Evolutionary conservation across 1,140 invertebrate genomes (phyloP).

Genomic region (Drosophila prosaltans): DNA sequence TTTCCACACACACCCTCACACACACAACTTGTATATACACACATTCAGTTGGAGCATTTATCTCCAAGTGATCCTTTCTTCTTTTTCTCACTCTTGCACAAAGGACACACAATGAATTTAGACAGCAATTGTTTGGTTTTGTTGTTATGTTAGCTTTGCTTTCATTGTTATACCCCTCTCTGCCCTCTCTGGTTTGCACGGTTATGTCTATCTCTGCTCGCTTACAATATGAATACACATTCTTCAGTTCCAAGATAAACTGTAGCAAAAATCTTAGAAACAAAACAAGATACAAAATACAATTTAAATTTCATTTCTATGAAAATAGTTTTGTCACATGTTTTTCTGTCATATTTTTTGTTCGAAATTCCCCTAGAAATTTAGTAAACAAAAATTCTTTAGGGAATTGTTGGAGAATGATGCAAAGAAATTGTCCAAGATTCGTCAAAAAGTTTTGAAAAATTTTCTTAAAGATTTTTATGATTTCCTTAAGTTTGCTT

Average conservation of each 20-base stretch:
- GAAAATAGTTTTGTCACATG: no score
- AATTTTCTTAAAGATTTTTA: no score
- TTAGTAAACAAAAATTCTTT: no score
- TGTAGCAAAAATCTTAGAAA: neutral
- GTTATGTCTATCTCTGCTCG: neutral
- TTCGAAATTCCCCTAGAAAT: no score
- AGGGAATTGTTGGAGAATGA: no score
- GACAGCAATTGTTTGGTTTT: slow-evolving; percentile 75
- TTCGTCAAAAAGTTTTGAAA: no score
- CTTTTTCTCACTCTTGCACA: slow-evolving; percentile 49
- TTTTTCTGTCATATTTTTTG: no score
- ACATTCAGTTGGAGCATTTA: slow-evolving; percentile 17
- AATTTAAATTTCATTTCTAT: neutral
- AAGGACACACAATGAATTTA: slow-evolving; percentile 72
- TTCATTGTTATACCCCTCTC: slow-evolving; percentile 39
- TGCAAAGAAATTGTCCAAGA: no score
- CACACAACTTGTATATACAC: neutral
- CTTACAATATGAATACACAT: neutral
- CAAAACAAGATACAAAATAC: neutral
- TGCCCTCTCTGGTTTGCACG: neutral
- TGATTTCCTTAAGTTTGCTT: no score
- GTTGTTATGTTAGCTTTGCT: slow-evolving; percentile 44
- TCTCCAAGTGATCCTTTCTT: slow-evolving; percentile 62
- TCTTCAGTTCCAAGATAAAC: neutral
- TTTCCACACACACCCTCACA: slow-evolving; percentile 6